phyloP scores from a whole-genome alignment of 2,113 vertebrate species.

The Indicator indicator region DNA sequence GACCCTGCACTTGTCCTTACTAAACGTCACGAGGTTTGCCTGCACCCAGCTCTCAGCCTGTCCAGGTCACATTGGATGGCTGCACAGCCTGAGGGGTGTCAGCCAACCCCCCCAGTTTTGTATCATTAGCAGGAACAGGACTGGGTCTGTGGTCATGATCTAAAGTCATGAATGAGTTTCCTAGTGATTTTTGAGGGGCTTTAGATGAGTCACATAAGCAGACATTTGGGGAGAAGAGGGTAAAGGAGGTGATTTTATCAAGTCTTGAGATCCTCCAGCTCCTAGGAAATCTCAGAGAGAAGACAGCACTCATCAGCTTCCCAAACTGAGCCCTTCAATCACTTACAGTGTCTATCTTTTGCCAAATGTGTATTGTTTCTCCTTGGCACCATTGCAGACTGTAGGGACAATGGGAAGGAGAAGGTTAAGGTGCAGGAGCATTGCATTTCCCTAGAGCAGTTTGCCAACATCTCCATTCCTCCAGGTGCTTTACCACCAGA shows the following conservation, averaged over 20 bases:
- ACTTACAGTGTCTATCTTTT: not conserved
- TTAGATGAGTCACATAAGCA: not conserved
- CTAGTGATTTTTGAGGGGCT: not conserved
- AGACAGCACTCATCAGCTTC: not conserved
- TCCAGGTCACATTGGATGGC: too few relatives aligned
- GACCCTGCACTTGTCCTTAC: too few relatives aligned
- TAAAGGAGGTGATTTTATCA: not conserved
- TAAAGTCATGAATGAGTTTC: not conserved
- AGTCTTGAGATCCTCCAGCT: not conserved
- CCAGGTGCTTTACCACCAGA: not conserved
- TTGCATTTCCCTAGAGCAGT: not conserved
- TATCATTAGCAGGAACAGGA: not conserved
- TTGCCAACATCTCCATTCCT: not conserved
- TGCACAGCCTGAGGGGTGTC: too few relatives aligned
- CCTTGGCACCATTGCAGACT: not conserved
- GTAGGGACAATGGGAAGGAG: not conserved
- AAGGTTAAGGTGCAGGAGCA: not conserved
- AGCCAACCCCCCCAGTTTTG: too few relatives aligned
- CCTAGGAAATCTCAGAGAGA: not conserved
- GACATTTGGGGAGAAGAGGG: not conserved
- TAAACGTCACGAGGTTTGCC: too few relatives aligned
- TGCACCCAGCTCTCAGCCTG: too few relatives aligned
- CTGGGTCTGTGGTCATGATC: not conserved
- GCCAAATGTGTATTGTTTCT: not conserved
- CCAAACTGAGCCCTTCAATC: not conserved